phyloP scores from a whole-genome alignment of 2,888 invertebrate species.

The Sussaba pulchella region DNA sequence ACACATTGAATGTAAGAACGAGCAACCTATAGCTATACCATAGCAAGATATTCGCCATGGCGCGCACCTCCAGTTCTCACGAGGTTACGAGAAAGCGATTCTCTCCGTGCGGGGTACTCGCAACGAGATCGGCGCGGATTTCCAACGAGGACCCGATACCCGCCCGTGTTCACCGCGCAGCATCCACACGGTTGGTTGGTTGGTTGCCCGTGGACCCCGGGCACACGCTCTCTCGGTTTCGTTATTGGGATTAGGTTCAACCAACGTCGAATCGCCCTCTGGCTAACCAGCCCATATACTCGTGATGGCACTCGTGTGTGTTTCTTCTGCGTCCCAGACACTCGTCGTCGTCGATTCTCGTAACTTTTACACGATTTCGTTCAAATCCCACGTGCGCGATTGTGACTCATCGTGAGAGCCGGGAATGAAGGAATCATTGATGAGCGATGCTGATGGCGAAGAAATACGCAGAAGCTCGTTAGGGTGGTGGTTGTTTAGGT shows the following conservation, averaged over 20 bases:
- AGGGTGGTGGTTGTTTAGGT: no score
- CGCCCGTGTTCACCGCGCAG: no score
- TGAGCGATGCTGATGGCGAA: slow-evolving; percentile 7
- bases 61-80: slow-evolving; percentile 79
- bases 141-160: slow-evolving; percentile 2
- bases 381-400: no score
- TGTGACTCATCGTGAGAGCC: no score
- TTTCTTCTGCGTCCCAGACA: background rate
- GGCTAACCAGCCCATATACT: background rate
- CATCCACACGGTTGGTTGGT: no score
- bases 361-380: slow-evolving; percentile 24
- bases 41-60: slow-evolving; percentile 62
- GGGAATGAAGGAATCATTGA: slow-evolving; percentile 42
- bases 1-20: slow-evolving; percentile 2
- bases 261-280: slow-evolving; percentile 20
- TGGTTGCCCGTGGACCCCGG: no score
- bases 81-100: slow-evolving; percentile 82
- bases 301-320: background rate
- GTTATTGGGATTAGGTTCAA: slow-evolving; percentile 16
- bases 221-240: background rate
- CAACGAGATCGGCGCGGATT: slow-evolving; percentile 46
- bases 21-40: slow-evolving; percentile 44
- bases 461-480: slow-evolving; percentile 7
- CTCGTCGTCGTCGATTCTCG: background rate
- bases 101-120: slow-evolving; percentile 46